A percentile compares a stretch with the other conserved stretches of the same genome.
phyloP scores from a whole-genome alignment of 2,113 vertebrate species.

The Colaptes auratus region DNA sequence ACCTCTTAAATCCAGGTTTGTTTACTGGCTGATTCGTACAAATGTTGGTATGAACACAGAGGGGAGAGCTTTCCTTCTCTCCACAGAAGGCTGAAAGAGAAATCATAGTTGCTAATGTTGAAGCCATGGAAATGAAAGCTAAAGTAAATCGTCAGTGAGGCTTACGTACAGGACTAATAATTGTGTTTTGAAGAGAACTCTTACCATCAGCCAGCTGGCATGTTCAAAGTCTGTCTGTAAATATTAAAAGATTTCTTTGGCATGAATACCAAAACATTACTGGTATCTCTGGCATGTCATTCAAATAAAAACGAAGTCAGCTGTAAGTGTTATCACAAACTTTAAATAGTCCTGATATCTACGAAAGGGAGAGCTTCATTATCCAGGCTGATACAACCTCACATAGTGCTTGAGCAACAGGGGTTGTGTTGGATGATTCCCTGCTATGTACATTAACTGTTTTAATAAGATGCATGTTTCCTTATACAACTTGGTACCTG shows the following conservation, averaged over 20 bases:
- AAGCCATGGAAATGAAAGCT: slow-evolving; percentile 45
- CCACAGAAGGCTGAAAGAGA: slow-evolving; percentile 4
- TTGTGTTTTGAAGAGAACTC: slow-evolving; percentile 43
- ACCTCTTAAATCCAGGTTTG: background rate
- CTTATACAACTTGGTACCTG: background rate
- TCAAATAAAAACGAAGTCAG: slow-evolving; percentile 45
- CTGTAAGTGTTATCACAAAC: slow-evolving; percentile 40
- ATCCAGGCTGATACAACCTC: slow-evolving; percentile 12
- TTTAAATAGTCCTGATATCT: slow-evolving; percentile 33
- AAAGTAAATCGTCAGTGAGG: slow-evolving; percentile 53
- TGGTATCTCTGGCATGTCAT: slow-evolving; percentile 33
- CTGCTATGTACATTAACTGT: background rate
- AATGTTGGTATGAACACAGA: slow-evolving; percentile 26
- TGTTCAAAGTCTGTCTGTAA: slow-evolving; percentile 27
- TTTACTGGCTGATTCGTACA: slow-evolving; percentile 21
- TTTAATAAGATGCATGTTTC: background rate
- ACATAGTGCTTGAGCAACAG: background rate
- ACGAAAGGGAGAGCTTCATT: slow-evolving; percentile 15
- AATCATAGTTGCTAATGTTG: slow-evolving; percentile 41
- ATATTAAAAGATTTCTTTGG: slow-evolving; percentile 56
- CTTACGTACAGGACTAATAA: slow-evolving; percentile 41
- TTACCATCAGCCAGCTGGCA: slow-evolving; percentile 49
- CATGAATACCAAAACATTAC: slow-evolving; percentile 47
- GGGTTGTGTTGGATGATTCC: background rate
- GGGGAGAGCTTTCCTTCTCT: slow-evolving; percentile 11